A percentile compares a stretch with the other conserved stretches of the same genome.
Conservation (phyloP, 2,797 vertebrate species). For the Poeciliopsis presidionis region DNA sequence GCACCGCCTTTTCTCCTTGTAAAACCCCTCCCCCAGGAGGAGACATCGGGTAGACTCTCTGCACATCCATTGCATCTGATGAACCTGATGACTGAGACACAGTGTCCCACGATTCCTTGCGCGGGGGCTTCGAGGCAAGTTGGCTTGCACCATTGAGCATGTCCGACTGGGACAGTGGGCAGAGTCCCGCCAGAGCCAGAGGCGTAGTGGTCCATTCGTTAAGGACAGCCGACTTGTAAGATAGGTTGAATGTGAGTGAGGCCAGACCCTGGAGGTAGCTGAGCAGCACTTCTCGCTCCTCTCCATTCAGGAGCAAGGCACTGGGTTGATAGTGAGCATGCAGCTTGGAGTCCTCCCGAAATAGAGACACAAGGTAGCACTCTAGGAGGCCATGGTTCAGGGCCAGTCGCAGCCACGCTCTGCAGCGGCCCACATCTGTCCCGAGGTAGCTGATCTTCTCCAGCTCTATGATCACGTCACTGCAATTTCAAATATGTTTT, state of each 20-base stretch:
- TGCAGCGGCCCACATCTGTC: slow-evolving; percentile 91
- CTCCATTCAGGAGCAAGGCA: slow-evolving; percentile 88
- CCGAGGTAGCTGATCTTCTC: slow-evolving; percentile 89
- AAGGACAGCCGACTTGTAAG: slow-evolving; percentile 93
- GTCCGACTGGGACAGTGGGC: slow-evolving; percentile 78
- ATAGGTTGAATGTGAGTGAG: slow-evolving; percentile 90
- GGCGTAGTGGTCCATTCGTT: slow-evolving; percentile 96
- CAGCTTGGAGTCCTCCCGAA: slow-evolving; percentile 85
- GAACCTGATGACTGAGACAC: slow-evolving; percentile 89
- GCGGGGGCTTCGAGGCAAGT: slow-evolving; percentile 51
- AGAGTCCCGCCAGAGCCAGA: slow-evolving; percentile 91
- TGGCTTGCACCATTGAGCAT: slow-evolving; percentile 36
- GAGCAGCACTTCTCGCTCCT: slow-evolving; percentile 93
- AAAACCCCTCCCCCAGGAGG: slow-evolving; percentile 36
- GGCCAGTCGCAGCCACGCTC: slow-evolving; percentile 93
- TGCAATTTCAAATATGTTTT: slow-evolving; percentile 46
- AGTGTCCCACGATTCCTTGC: slow-evolving; percentile 87
- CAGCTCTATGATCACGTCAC: slow-evolving; percentile 90
- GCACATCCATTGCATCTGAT: slow-evolving; percentile 80
- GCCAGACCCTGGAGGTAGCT: slow-evolving; percentile 93
- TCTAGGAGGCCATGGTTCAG: slow-evolving; percentile 93
- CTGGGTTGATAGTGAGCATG: slow-evolving; percentile 85
- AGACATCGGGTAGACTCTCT: slow-evolving; percentile 49
- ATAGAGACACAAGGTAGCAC: slow-evolving; percentile 92
- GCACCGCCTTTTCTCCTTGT: slow-evolving; percentile 64